Evolutionary conservation across 92 coral and sea anemone genomes (phyloP), one percentile per base, ranked within the genome.

Genomic region (Palythoa grandiflora): DNA sequence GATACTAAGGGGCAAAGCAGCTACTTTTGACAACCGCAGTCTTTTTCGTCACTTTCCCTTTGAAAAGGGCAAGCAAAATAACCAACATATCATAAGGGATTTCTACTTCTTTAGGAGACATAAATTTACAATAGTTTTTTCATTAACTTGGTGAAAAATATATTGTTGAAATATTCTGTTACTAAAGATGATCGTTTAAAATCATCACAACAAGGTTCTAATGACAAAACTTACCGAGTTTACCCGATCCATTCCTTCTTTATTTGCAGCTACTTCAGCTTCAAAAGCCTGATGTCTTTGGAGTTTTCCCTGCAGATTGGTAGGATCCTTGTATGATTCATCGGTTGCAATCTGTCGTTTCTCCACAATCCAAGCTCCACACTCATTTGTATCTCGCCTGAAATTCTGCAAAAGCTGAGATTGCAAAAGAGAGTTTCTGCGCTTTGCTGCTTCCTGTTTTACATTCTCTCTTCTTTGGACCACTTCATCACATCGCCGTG

Each of bases 261-360:
- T 91, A 88, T 93, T 96, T n/a, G 99, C 98, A 20, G 96, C 86
- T 5, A 96, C 91, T 81, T 96, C 99, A 71, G 99, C 99, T 73
- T 96, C 99, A 68, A 96, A 96, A 8, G 99, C 99, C 85, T 95
- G 95, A 83, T 96, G 99, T 90, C 98, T 92, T 83, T 95, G 95
- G 2, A 96, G 90, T 72, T 95, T 96, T 70, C 98, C 90, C 83
- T 90, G 93, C 9, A 95, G 80, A 77, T 96, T 96, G 20, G 93
- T 91, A 68, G 95, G 93, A 79, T 95, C 99, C 89, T 93, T 90
- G 85, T 89, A 95, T 37, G 97, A 93, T 75, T 93, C 97, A 71
- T 96, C 99, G 12, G 96, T 92, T 20, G 99, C 99, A 38, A 96
- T 90, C 51, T 92, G 93, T 35, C 89, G 92, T 89, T 95, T 96